Evolutionary conservation across 2,888 invertebrate genomes (phyloP).

Genomic region (Cryptus viduatorius): DNA sequence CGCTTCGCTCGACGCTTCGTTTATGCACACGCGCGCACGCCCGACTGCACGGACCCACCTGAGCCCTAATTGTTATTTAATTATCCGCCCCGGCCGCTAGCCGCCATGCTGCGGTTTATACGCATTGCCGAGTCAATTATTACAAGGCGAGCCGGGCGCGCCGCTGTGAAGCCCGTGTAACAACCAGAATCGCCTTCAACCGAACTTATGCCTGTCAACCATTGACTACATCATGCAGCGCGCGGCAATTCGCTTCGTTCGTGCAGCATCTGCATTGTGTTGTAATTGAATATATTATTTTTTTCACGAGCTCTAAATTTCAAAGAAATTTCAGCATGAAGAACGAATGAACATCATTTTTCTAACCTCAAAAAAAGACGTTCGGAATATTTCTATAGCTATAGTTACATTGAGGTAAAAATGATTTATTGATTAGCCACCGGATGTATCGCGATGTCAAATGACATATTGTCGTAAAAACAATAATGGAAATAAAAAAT

Average conservation of each 20-base stretch:
- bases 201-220: constrained; percentile 25
- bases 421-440: not conserved
- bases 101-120: constrained; percentile 82
- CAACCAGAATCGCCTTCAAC: constrained; percentile 43
- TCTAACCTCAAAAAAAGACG: not conserved
- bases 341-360: not conserved
- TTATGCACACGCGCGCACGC: constrained; percentile 68
- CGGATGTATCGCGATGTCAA: not conserved
- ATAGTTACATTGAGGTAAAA: not conserved
- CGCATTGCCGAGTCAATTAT: constrained; percentile 82
- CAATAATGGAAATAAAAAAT: not conserved
- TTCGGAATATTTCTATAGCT: not conserved
- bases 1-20: constrained; percentile 51
- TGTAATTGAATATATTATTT: constrained; percentile 43
- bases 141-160: constrained; percentile 75
- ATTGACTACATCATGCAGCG: constrained; percentile 37
- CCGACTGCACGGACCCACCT: constrained; percentile 77
- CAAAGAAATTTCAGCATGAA: not conserved
- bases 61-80: constrained; percentile 83
- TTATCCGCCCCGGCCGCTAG: constrained; percentile 77
- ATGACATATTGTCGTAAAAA: not conserved
- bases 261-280: constrained; percentile 38
- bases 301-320: not conserved
- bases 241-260: constrained; percentile 23
- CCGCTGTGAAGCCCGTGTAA: constrained; percentile 62